Evolutionary conservation across 2,113 vertebrate genomes (phyloP).

Genomic region (Etheostoma cragini): DNA sequence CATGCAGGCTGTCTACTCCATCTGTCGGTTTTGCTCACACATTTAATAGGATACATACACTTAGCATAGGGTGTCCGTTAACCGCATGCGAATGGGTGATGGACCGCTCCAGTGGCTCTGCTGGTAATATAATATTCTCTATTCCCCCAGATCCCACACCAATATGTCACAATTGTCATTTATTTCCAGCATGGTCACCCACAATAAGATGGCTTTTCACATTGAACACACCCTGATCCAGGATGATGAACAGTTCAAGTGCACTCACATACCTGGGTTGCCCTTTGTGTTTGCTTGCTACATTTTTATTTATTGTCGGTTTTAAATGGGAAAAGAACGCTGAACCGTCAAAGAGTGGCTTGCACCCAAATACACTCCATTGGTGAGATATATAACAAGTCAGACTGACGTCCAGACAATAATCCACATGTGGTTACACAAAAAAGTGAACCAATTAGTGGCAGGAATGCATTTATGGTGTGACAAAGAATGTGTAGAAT

Average conservation of each 20-base stretch:
- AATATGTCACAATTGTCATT: conserved; percentile 83
- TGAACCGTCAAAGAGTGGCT: background rate
- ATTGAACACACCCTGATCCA: conserved; percentile 60
- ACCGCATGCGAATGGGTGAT: conserved; percentile 70
- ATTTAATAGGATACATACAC: conserved; percentile 9
- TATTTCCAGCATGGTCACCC: conserved; percentile 72
- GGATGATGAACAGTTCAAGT: conserved; percentile 67
- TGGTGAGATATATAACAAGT: conserved; percentile 21
- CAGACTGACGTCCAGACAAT: background rate
- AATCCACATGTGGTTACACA: conserved; percentile 34
- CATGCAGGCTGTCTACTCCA: conserved; percentile 68
- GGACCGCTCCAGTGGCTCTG: conserved; percentile 73
- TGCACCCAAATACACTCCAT: background rate
- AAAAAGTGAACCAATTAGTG: conserved; percentile 28
- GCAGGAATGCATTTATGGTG: conserved; percentile 17
- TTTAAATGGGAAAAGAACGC: conserved; percentile 18
- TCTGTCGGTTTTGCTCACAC: conserved; percentile 62
- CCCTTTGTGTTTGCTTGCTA: conserved; percentile 29
- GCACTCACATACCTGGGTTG: conserved; percentile 14
- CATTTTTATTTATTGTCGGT: conserved; percentile 22
- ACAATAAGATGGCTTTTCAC: conserved; percentile 72
- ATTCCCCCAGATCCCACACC: conserved; percentile 80
- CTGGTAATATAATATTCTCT: conserved; percentile 75
- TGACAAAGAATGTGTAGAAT: conserved; percentile 29
- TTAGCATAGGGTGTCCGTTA: conserved; percentile 68